A percentile compares a stretch with the other conserved stretches of the same genome.
These are phyloP conservation scores for Pelobates fuscus DNA, from an alignment of 2,113 vertebrate genomes.

Conservation along the genomic window DNA sequence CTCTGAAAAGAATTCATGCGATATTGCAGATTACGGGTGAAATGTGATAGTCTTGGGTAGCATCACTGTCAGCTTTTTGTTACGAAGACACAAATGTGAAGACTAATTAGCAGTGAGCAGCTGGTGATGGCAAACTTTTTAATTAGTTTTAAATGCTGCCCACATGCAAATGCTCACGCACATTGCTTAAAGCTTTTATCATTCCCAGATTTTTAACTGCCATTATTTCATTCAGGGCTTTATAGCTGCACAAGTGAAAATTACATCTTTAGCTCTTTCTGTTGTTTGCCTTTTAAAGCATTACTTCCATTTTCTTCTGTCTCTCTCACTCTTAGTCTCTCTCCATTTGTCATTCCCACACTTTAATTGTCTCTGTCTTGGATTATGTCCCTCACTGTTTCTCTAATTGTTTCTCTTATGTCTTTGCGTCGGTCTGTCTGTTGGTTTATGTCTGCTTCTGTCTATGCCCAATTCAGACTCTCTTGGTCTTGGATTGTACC, in stretches of 20 bases:
- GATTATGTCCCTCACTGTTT: too few species aligned
- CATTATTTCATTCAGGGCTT: constrained; percentile 39
- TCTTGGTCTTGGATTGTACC: too few species aligned
- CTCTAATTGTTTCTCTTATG: too few species aligned
- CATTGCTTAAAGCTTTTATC: constrained; percentile 36
- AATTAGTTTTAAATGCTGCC: constrained; percentile 49
- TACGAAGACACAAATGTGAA: constrained; percentile 38
- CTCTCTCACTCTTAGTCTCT: too few species aligned
- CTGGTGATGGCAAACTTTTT: constrained; percentile 47
- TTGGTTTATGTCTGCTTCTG: too few species aligned
- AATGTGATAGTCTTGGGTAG: constrained; percentile 37
- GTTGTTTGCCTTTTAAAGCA: constrained; percentile 8
- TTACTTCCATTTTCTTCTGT: not conserved
- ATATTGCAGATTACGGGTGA: constrained; percentile 6
- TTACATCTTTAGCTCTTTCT: constrained; percentile 3
- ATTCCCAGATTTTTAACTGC: constrained; percentile 38
- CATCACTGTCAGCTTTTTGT: constrained; percentile 26
- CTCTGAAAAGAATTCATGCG: constrained; percentile 10
- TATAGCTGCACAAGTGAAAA: constrained; percentile 28
- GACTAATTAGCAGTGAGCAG: constrained; percentile 46
- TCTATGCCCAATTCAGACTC: too few species aligned
- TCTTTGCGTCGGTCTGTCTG: too few species aligned
- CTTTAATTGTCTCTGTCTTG: too few species aligned
- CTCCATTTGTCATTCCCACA: too few species aligned
- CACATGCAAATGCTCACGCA: constrained; percentile 40